phyloP scores from a whole-genome alignment of 64 coral and sea anemone species.

The Exaiptasia diaphana region DNA sequence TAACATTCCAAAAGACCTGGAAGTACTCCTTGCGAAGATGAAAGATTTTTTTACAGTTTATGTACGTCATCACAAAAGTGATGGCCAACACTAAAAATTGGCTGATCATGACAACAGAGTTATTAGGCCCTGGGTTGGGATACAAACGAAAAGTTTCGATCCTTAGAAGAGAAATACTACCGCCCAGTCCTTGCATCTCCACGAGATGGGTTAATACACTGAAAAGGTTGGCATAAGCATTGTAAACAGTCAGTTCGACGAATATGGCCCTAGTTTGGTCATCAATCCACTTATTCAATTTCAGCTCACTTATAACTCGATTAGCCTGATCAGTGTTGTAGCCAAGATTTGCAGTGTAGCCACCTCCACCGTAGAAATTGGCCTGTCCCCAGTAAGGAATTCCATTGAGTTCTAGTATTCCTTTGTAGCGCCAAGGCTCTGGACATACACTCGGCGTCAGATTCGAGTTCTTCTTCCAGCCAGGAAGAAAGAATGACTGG shows the following conservation, averaged over 20 bases:
- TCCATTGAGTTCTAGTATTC: background rate
- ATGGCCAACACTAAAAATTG: conserved; percentile 2
- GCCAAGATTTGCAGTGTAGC: conserved; percentile 47
- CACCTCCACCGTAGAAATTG: conserved; percentile 31
- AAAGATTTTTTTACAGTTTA: conserved; percentile 16
- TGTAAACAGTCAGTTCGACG: conserved; percentile 42
- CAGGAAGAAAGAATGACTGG: conserved; percentile 60
- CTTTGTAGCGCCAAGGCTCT: conserved; percentile 41
- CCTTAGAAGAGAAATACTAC: background rate
- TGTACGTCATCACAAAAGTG: background rate
- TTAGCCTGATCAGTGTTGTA: conserved; percentile 26
- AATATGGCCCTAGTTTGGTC: conserved; percentile 40
- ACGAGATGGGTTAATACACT: background rate
- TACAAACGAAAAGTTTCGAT: conserved; percentile 9
- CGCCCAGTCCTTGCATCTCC: conserved; percentile 33
- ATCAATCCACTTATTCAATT: conserved; percentile 52
- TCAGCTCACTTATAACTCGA: conserved; percentile 1
- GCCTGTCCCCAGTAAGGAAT: conserved; percentile 1
- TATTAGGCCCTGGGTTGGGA: background rate
- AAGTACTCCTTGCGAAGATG: conserved; percentile 22
- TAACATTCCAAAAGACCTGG: conserved; percentile 19
- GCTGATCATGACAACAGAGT: background rate
- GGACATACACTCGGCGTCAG: conserved; percentile 28
- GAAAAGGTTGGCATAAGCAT: conserved; percentile 6
- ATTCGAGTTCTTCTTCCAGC: conserved; percentile 54